These are phyloP conservation scores for Cryptomyrus ogoouensis DNA, from an alignment of 2,113 vertebrate genomes.

Conservation along the genomic window DNA sequence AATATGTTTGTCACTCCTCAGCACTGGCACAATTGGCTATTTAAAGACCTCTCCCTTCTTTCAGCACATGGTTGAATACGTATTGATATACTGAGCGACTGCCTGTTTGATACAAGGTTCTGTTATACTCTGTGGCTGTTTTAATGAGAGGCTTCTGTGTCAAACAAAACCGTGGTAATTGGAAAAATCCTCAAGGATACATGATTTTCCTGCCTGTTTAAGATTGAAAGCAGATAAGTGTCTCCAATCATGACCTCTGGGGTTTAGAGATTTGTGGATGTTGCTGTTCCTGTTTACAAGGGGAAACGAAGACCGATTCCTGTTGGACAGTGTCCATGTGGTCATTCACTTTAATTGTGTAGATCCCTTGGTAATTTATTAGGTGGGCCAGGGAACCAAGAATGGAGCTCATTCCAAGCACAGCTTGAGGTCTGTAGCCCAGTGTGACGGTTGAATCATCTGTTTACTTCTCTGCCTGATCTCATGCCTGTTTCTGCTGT, in stretches of 20 bases:
- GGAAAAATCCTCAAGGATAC: not conserved
- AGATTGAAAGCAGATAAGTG: not conserved
- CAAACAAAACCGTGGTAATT: not conserved
- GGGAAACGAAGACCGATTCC: not conserved
- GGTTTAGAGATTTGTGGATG: not conserved
- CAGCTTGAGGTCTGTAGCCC: not conserved
- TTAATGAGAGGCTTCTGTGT: not conserved
- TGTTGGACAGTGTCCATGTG: not conserved
- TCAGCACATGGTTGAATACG: not conserved
- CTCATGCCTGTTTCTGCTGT: not conserved
- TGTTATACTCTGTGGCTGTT: not conserved
- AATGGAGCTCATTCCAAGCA: not conserved
- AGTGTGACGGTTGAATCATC: not conserved
- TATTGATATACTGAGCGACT: not conserved
- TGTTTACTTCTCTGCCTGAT: not conserved
- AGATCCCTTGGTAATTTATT: not conserved
- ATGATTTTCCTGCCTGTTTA: not conserved
- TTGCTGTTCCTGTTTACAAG: not conserved
- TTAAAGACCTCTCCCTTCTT: not conserved
- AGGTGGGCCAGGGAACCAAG: not conserved
- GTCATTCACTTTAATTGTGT: not conserved
- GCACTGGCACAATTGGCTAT: not conserved
- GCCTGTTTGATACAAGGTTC: not conserved
- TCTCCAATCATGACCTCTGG: not conserved
- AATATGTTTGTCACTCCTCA: not conserved